Percentiles rank a stretch among this genome's conserved stretches.
Evolutionary conservation across 2,888 invertebrate species (phyloP).

Genomic region (Pheosia tremula): DNA sequence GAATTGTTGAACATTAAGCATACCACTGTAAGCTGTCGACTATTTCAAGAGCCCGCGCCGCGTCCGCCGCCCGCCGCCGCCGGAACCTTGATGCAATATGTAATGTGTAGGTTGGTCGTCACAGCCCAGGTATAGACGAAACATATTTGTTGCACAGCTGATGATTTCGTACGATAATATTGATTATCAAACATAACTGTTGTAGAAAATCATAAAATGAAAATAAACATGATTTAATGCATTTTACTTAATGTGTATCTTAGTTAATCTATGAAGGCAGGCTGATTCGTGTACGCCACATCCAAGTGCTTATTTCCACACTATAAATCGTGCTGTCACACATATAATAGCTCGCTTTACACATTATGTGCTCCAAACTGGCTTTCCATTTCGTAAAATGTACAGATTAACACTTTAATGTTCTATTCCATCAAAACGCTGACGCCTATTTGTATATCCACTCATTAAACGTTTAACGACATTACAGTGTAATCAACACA

Average conservation of each 20-base stretch:
- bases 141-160: too few species aligned
- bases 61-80: too few species aligned
- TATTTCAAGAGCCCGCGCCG: too few species aligned
- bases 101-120: too few species aligned
- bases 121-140: too few species aligned
- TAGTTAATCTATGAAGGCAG: background rate
- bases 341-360: background rate
- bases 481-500: conserved; percentile 1
- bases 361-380: conserved; percentile 1
- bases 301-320: background rate
- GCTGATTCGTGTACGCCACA: background rate
- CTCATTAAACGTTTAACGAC: conserved; percentile 3
- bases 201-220: too few species aligned
- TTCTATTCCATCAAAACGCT: conserved; percentile 1
- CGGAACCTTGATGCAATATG: too few species aligned
- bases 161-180: too few species aligned
- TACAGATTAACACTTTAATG: background rate
- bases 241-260: background rate
- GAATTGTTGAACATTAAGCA: too few species aligned
- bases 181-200: too few species aligned
- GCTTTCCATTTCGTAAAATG: conserved; percentile 6
- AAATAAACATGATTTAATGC: background rate
- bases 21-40: too few species aligned
- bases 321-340: conserved; percentile 4
- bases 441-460: background rate